Percentiles rank a stretch among this genome's conserved stretches.
phyloP scores from a whole-genome alignment of 2,113 vertebrate species.

The Rhagologus leucostigma region DNA sequence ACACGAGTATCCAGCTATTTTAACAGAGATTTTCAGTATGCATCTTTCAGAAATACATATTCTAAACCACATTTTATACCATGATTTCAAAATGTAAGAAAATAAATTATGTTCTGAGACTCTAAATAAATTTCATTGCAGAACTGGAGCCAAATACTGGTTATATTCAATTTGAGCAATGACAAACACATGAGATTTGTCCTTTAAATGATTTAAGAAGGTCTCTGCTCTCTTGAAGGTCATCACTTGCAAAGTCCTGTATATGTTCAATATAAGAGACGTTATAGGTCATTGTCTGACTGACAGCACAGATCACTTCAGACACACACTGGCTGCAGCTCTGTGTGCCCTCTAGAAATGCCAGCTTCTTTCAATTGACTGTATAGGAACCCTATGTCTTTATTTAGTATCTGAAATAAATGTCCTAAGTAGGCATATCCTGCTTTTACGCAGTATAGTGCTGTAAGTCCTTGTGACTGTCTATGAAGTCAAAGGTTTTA shows the following conservation, averaged over 20 bases:
- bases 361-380: background rate
- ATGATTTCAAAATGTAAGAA: background rate
- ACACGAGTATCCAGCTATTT: constrained; percentile 56
- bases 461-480: background rate
- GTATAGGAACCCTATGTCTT: background rate
- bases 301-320: background rate
- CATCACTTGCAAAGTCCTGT: background rate
- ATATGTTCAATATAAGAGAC: background rate
- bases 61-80: background rate
- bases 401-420: background rate
- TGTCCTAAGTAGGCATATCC: background rate
- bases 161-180: background rate
- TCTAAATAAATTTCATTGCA: background rate
- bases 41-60: background rate
- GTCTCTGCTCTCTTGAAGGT: background rate
- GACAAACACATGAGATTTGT: background rate
- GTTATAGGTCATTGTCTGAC: background rate
- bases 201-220: background rate
- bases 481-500: background rate
- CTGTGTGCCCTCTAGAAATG: background rate
- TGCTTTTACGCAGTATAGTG: background rate
- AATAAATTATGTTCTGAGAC: background rate
- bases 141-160: background rate
- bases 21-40: background rate
- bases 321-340: background rate